Evolutionary conservation across 2,113 vertebrate genomes (phyloP), one percentile per base, ranked within the genome.

Genomic region (Rhegmatorhina hoffmannsi): DNA sequence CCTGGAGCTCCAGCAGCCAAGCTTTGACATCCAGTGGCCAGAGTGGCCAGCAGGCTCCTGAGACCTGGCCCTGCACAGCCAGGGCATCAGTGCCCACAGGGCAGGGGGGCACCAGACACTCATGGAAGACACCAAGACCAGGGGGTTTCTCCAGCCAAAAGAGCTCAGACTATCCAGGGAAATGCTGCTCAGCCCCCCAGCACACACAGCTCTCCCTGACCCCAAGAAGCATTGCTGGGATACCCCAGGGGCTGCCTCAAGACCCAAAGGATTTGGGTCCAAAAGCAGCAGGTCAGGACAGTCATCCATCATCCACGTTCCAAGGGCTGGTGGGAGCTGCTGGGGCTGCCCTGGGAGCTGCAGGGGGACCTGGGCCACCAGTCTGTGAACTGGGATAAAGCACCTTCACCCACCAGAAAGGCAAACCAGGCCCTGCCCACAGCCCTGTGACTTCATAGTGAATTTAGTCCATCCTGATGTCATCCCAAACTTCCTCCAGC

Each of bases 11-110:
- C 3, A 52, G 66, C 72, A 85, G 92, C 60, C 21, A 47, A 75
- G 87, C 62, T 70, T 88, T 60, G 75, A 86, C 84, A 93, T 82
- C 87, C 66, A 67, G 75, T 66, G 84, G 87, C 94, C 79, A 86
- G 66, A 67, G 75, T 66, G 84, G 87, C 94, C 79, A 86, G 66
- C 78, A 1, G 1, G 56, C 28, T 88, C 81, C 77, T 0, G 2
- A 79, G 92, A 52, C 46, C 75, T 34, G 64, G 8, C 43, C 33
- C 34, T 12, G 40, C 2, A 2, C 74, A 68, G 49, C 28, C 31
- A 36, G 58, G 63, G 40, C 17, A 52, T 15, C 1, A 0, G 52
- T 6, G 28, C 18, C 29, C 38, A 18, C 29, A 17, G 58, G 75
- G 13, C 25, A 49, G n/a, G 43, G 7, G 17, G 4, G 47, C 38